Evolutionary conservation across 1,140 invertebrate species (phyloP).

Genomic region (Drosophila kikkawai): DNA sequence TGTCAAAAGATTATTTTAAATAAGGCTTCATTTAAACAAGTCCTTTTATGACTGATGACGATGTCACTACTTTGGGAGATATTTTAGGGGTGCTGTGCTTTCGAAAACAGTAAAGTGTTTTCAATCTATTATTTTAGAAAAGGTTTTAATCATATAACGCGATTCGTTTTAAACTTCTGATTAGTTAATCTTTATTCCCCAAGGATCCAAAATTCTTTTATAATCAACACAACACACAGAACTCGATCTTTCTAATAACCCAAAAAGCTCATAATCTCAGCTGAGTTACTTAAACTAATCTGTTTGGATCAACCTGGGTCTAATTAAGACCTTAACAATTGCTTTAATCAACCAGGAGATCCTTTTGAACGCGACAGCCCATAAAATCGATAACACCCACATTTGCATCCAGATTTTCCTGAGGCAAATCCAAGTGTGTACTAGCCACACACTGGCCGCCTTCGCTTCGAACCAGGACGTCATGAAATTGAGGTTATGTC

Average conservation of each 20-base stretch:
- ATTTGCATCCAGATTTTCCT: constrained; percentile 18
- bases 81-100: background rate
- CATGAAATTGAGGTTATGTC: constrained; percentile 74
- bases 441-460: constrained; percentile 21
- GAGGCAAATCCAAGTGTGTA: constrained; percentile 13
- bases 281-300: background rate
- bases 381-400: constrained; percentile 36
- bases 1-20: background rate
- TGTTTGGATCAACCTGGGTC: background rate
- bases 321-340: constrained; percentile 7
- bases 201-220: too few species aligned
- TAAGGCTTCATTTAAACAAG: background rate
- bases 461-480: constrained; percentile 36
- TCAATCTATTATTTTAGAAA: too few species aligned
- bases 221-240: too few species aligned
- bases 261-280: background rate
- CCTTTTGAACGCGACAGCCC: background rate
- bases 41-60: too few species aligned
- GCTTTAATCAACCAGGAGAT: background rate
- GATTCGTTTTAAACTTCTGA: too few species aligned
- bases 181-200: too few species aligned
- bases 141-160: too few species aligned
- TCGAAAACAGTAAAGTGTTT: too few species aligned
- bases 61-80: background rate
- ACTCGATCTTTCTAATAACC: background rate